Conservation (phyloP, 1,140 invertebrate genomes). For the Zaprionus taronus region DNA sequence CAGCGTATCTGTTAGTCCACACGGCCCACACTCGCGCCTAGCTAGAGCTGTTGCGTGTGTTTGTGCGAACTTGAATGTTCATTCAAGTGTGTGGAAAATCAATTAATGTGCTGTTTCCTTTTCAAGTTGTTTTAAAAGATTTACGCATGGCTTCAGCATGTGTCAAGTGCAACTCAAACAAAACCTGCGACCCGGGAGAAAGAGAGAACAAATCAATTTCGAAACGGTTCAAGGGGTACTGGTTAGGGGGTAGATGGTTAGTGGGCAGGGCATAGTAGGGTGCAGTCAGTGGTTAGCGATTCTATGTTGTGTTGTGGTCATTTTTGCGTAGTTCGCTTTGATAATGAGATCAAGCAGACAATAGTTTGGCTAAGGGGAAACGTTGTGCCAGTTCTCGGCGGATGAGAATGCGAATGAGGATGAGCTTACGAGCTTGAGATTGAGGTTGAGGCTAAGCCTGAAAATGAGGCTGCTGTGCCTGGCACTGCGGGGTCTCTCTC, state of each 20-base stretch:
- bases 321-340: slow-evolving; percentile 55
- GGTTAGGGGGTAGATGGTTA: neutral
- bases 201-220: slow-evolving; percentile 64
- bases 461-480: neutral
- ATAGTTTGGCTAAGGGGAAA: slow-evolving; percentile 24
- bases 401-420: neutral
- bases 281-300: neutral
- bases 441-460: slow-evolving; percentile 3
- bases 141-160: slow-evolving; percentile 74
- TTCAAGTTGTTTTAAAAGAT: slow-evolving; percentile 68
- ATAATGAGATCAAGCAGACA: slow-evolving; percentile 74
- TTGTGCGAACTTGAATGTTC: slow-evolving; percentile 40
- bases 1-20: neutral
- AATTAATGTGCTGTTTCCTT: slow-evolving; percentile 68
- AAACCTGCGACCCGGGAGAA: slow-evolving; percentile 49
- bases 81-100: slow-evolving; percentile 70
- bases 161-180: slow-evolving; percentile 79
- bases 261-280: neutral
- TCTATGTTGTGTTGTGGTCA: slow-evolving; percentile 34
- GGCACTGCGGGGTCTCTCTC: neutral
- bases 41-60: slow-evolving; percentile 12
- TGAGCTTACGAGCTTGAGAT: neutral
- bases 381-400: neutral
- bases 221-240: neutral
- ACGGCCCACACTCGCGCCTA: neutral